Evolutionary conservation across 2,888 invertebrate genomes (phyloP).

Genomic region (Microdon myrmicae): DNA sequence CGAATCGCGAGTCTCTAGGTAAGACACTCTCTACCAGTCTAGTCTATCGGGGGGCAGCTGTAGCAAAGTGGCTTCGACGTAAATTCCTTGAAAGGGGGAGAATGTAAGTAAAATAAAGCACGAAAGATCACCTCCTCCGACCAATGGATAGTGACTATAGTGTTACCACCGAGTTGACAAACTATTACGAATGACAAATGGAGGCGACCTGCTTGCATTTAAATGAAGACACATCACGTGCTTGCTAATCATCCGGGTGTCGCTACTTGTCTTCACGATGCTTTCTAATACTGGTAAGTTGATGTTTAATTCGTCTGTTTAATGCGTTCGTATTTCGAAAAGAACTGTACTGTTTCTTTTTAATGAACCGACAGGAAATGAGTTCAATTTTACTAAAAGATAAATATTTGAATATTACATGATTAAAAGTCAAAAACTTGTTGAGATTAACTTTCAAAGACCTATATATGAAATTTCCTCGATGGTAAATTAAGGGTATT

Average conservation of each 20-base stretch:
- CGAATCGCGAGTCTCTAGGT: background rate
- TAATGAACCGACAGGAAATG: no score
- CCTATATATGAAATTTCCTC: no score
- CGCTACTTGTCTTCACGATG: conserved; percentile 14
- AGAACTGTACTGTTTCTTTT: no score
- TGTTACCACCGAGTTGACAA: conserved; percentile 15
- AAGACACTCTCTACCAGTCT: conserved; percentile 3
- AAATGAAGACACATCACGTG: conserved; percentile 22
- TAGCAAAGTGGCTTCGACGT: background rate
- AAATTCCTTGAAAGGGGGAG: conserved; percentile 16
- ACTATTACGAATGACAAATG: conserved; percentile 32
- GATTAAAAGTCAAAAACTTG: no score
- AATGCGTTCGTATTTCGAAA: no score
- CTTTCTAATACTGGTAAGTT: no score
- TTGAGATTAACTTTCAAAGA: no score
- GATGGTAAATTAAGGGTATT: no score
- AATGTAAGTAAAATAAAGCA: conserved; percentile 13
- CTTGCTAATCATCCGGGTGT: conserved; percentile 19
- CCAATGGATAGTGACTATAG: conserved; percentile 5
- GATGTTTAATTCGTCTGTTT: no score
- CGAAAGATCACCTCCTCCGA: background rate
- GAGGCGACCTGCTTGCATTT: conserved; percentile 29
- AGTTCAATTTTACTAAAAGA: no score
- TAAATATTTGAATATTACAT: no score
- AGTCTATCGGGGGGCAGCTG: background rate